Evolutionary conservation across 1,140 invertebrate genomes (phyloP).

Genomic region (Cataglyphis hispanica): DNA sequence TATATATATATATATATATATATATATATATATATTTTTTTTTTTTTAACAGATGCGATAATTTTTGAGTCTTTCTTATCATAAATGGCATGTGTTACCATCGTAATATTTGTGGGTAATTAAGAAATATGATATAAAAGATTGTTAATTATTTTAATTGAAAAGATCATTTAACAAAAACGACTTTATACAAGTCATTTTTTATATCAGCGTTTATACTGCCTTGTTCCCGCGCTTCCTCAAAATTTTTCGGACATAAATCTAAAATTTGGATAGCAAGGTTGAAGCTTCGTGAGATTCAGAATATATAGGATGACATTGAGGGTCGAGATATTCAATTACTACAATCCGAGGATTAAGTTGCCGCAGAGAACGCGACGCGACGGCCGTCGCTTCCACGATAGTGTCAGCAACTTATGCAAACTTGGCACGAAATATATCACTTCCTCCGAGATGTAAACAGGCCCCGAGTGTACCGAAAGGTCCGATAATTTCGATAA

Average conservation of each 20-base stretch:
- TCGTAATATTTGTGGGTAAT: no score
- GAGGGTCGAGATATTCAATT: constrained; percentile 16
- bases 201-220: no score
- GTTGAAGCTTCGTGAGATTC: not conserved
- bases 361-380: not conserved
- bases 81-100: no score
- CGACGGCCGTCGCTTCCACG: constrained; percentile 41
- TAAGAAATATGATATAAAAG: not conserved
- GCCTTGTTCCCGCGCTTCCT: not conserved
- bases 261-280: not conserved
- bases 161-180: no score
- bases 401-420: not conserved
- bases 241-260: not conserved
- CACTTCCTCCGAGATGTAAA: constrained; percentile 10
- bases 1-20: no score
- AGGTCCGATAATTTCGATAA: constrained; percentile 40
- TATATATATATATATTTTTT: no score
- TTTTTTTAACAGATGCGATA: no score
- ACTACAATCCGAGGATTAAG: not conserved
- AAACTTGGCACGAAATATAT: constrained; percentile 9
- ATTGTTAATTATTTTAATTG: not conserved
- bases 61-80: no score
- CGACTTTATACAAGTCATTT: no score
- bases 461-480: not conserved
- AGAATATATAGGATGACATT: not conserved